phyloP scores from a whole-genome alignment of 2,113 vertebrate genomes.

The Pluvialis apricaria region DNA sequence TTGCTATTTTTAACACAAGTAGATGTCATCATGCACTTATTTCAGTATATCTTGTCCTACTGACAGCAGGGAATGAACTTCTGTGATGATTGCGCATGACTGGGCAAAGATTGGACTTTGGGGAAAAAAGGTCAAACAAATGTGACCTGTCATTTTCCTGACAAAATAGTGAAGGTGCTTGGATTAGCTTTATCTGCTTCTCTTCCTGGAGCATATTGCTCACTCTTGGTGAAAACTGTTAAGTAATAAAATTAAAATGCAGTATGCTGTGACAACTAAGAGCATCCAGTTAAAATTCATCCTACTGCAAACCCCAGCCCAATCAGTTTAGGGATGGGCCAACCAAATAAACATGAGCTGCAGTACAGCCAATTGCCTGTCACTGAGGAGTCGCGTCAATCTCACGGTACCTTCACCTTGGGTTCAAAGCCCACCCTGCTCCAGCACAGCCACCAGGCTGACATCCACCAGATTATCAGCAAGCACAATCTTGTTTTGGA shows the following conservation, averaged over 20 bases:
- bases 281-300: neutral
- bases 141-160: neutral
- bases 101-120: neutral
- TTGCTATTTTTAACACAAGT: conserved; percentile 32
- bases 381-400: neutral
- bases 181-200: neutral
- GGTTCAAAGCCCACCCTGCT: neutral
- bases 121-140: neutral
- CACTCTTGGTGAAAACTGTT: neutral
- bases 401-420: neutral
- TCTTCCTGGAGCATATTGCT: neutral
- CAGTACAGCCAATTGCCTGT: neutral
- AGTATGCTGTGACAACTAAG: neutral
- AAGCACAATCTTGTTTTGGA: neutral
- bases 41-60: neutral
- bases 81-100: neutral
- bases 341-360: neutral
- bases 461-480: fast-evolving
- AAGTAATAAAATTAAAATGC: neutral
- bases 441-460: neutral
- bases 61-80: neutral
- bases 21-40: conserved; percentile 10
- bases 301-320: neutral
- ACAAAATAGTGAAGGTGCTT: neutral
- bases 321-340: neutral